Evolutionary conservation across 2,113 vertebrate species (phyloP).

Genomic region (Osmerus eperlanus): DNA sequence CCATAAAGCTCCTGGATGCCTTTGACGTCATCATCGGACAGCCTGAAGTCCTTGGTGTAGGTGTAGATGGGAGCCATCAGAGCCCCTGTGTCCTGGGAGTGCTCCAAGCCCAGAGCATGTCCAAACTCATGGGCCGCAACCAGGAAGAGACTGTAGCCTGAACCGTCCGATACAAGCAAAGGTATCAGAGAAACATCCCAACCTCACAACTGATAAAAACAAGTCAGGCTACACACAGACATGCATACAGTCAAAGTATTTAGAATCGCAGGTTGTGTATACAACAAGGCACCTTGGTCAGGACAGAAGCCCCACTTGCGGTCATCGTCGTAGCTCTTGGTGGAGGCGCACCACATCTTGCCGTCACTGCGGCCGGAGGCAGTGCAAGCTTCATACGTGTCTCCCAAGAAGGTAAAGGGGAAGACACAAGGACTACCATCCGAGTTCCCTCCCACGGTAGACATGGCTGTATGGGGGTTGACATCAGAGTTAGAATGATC

Average conservation of each 20-base stretch:
- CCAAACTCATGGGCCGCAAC: constrained; percentile 98
- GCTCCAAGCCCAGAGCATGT: constrained; percentile 93
- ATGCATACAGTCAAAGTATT: neutral
- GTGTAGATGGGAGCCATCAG: constrained; percentile 97
- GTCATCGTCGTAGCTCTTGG: constrained; percentile 89
- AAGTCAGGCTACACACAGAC: neutral
- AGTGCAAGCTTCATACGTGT: constrained; percentile 87
- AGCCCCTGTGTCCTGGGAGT: constrained; percentile 92
- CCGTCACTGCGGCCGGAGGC: constrained; percentile 85
- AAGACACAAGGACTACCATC: constrained; percentile 90
- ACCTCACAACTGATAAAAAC: neutral
- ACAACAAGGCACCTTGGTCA: constrained; percentile 79
- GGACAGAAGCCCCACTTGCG: constrained; percentile 98
- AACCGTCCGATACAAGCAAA: neutral
- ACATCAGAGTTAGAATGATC: neutral
- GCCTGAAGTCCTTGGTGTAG: constrained; percentile 88
- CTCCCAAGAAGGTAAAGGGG: constrained; percentile 90
- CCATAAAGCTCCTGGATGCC: constrained; percentile 97
- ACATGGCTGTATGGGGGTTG: constrained; percentile 77
- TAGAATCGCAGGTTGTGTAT: too few species aligned
- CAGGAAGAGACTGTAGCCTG: constrained; percentile 96
- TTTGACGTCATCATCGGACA: constrained; percentile 88
- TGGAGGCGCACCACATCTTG: constrained; percentile 87
- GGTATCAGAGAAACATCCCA: neutral
- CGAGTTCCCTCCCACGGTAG: constrained; percentile 91